phyloP scores from a whole-genome alignment of 2,797 vertebrate genomes.

The Rhabdomys pumilio region DNA sequence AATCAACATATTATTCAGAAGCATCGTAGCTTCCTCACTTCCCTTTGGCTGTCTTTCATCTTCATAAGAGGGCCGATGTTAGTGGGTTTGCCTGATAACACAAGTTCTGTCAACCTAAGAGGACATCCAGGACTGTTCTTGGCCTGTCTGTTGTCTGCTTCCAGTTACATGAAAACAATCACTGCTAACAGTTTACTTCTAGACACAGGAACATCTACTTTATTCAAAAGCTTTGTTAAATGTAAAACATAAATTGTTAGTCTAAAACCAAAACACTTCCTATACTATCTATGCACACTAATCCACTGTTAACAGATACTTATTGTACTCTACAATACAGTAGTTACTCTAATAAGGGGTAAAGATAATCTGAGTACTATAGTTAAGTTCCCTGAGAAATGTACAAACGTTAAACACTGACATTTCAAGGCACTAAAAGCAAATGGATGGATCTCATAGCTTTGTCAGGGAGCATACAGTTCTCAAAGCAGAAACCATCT shows the following conservation, averaged over 20 bases:
- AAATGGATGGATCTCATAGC: not conserved
- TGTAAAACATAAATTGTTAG: not conserved
- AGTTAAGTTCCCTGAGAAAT: not conserved
- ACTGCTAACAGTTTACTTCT: not conserved
- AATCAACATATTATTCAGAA: not conserved
- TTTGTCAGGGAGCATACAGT: not conserved
- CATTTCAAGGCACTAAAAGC: not conserved
- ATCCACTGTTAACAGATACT: not conserved
- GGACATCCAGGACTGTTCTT: not conserved
- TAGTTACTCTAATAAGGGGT: not conserved
- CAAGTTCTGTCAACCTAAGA: not conserved
- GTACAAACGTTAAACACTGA: not conserved
- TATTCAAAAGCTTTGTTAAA: not conserved
- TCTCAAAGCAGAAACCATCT: not conserved
- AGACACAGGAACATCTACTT: not conserved
- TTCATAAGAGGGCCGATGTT: not conserved
- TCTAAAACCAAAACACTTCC: not conserved
- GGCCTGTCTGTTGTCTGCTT: not conserved
- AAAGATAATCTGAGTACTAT: not conserved
- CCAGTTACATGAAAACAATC: not conserved
- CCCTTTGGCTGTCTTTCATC: not conserved
- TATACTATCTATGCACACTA: too few relatives aligned
- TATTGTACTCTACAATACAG: not conserved
- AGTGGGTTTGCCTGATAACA: accelerated
- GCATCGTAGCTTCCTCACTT: not conserved